Base-by-base conservation (phyloP, 2,888 invertebrate genomes). In the Napeogenes sylphis region DNA sequence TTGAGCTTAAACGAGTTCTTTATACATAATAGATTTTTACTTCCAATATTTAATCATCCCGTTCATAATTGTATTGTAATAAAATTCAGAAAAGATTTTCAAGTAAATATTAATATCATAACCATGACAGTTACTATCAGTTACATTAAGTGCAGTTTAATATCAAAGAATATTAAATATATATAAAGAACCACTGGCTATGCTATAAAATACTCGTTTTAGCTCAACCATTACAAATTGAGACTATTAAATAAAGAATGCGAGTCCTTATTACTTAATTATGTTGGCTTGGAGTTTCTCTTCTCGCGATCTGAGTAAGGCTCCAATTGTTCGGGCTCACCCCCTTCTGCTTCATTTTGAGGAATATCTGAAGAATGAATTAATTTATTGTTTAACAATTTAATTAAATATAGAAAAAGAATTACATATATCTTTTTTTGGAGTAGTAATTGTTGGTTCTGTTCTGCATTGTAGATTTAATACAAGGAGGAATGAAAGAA, bases 251-350 rank as follows among this genome's bases (percentile, higher is more conserved):
- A 6, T 12, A 12, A 42, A 10, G 10, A 42, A 12, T 2, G 42
- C 42, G 42, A 10, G 42, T 42, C 3, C 33, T 8, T 56, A 30
- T 4, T 14, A 55, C 8, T 57, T 8, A 61, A 65, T 76, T 79
- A 78, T 58, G 71, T 70, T 59, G 68, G 71, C 59, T 76, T 73
- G 4, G 72, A 68, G 61, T 83, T 77, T 55, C 85, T 58, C 75
- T 71, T 85, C 68, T 80, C 72, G 59, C 85, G 79, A 2, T 83
- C 80, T n/a, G 76, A 74, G 2, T 75, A 67, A 0, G 72, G 65
- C 12, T 86, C 85, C 4, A 74, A 71, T 64, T 78, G 80, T 63
- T 87, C 88, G 0, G 81, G 82, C 4, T 85, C 85, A 63, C 84
- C 83, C 65, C 67, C 77, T 2, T 83, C 83, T 6, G 63, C 75